Evolutionary conservation across 2,888 invertebrate genomes (phyloP).

Genomic region (Dasypolia templi): DNA sequence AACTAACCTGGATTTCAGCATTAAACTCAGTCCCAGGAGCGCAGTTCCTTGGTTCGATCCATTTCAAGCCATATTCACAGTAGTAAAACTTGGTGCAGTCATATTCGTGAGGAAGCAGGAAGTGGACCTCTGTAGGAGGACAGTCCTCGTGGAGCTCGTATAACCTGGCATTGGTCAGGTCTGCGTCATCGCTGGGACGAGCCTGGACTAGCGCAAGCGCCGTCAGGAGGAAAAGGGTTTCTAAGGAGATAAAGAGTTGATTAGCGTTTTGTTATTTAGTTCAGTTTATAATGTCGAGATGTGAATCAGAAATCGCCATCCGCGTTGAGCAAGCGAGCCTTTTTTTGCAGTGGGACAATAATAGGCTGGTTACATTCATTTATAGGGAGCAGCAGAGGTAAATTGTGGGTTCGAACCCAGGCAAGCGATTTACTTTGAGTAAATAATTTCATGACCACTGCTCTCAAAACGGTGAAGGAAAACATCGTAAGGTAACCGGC

Average conservation of each 20-base stretch:
- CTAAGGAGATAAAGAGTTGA: conserved; percentile 54
- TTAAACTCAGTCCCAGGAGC: conserved; percentile 80
- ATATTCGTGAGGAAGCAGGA: conserved; percentile 79
- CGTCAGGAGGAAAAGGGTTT: conserved; percentile 69
- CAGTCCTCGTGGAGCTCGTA: conserved; percentile 91
- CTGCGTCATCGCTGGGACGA: conserved; percentile 50
- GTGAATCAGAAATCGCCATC: background rate
- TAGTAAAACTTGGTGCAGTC: conserved; percentile 85
- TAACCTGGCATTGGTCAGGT: conserved; percentile 75
- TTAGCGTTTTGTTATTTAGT: background rate
- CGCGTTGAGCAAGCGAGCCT: background rate
- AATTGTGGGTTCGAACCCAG: no score
- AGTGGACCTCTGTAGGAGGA: conserved; percentile 89
- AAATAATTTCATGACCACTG: no score
- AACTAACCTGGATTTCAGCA: conserved; percentile 72
- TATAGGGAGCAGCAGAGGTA: no score
- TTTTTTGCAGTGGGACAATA: background rate
- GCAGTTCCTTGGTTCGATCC: conserved; percentile 69
- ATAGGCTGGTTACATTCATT: no score
- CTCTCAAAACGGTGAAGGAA: no score
- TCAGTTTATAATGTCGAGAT: background rate
- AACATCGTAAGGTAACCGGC: no score
- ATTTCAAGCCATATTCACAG: conserved; percentile 80
- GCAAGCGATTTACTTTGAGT: no score
- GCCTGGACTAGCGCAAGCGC: conserved; percentile 67